Percentiles rank a stretch among this genome's conserved stretches.
Conservation (phyloP, 2,888 invertebrate species). For the Molorchus minor region DNA sequence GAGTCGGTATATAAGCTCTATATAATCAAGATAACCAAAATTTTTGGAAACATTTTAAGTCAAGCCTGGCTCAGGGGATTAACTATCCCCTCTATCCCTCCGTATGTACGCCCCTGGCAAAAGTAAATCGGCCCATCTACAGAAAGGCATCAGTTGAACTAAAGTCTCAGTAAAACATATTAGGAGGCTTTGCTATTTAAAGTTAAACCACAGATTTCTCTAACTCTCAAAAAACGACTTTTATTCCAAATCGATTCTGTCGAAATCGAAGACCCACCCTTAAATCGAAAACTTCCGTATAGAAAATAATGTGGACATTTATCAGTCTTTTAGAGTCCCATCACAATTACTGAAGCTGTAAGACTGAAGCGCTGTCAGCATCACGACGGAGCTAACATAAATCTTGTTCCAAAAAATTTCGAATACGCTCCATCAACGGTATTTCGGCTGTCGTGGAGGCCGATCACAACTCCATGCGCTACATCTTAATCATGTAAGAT, state of each 20-base stretch:
- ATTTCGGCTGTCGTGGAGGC: conserved; percentile 32
- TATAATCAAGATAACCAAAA: too few species aligned
- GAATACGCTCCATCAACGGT: conserved; percentile 40
- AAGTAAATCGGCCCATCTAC: too few species aligned
- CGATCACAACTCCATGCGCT: not conserved
- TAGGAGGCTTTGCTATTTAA: too few species aligned
- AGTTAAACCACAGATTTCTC: too few species aligned
- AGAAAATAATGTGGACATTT: conserved; percentile 38
- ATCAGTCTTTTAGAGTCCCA: conserved; percentile 42
- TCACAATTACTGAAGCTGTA: conserved; percentile 39
- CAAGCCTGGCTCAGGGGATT: too few species aligned
- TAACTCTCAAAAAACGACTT: too few species aligned
- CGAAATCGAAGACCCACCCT: not conserved
- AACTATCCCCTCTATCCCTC: too few species aligned
- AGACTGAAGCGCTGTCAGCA: conserved; percentile 40
- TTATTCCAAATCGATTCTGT: not conserved
- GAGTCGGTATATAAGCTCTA: too few species aligned
- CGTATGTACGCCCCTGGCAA: too few species aligned
- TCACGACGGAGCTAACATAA: conserved; percentile 40
- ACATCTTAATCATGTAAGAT: conserved; percentile 13
- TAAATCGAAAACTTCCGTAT: conserved; percentile 3
- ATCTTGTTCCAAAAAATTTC: conserved; percentile 45
- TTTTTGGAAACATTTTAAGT: too few species aligned
- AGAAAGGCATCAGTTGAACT: too few species aligned
- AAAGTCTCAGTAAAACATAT: too few species aligned